Evolutionary conservation across 1,140 invertebrate species (phyloP).

Genomic region (Zaprionus lachaisei): DNA sequence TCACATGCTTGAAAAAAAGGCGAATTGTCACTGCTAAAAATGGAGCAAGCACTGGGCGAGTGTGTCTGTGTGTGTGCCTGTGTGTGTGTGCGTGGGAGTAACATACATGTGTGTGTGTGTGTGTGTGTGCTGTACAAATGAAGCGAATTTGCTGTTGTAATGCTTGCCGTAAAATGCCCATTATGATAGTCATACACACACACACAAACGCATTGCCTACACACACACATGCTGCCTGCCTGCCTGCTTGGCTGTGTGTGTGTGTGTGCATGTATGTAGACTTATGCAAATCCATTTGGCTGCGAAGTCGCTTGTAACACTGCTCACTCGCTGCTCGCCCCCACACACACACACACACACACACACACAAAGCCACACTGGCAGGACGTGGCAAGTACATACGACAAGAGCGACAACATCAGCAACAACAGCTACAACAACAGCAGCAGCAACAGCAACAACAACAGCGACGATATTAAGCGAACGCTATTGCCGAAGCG

Average conservation of each 20-base stretch:
- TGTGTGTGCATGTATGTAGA: conserved; percentile 48
- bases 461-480: conserved; percentile 23
- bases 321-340: conserved; percentile 31
- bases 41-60: conserved; percentile 41
- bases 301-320: conserved; percentile 37
- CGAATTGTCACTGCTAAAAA: conserved; percentile 64
- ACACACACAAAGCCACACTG: conserved; percentile 15
- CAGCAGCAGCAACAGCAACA: not conserved
- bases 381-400: conserved; percentile 47
- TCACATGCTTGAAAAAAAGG: conserved; percentile 5
- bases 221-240: conserved; percentile 1
- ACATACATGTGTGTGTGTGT: conserved; percentile 1
- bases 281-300: conserved; percentile 80
- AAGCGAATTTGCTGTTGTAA: conserved; percentile 60
- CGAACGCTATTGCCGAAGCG: conserved; percentile 57
- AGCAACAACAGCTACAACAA: not conserved
- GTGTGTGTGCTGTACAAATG: conserved; percentile 36
- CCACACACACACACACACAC: conserved; percentile 25
- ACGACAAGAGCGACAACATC: conserved; percentile 29
- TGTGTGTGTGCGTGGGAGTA: not conserved
- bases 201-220: conserved; percentile 27
- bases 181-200: conserved; percentile 71
- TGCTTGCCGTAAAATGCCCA: conserved; percentile 70
- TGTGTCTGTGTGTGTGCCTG: conserved; percentile 15
- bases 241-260: conserved; percentile 3